phyloP scores from a whole-genome alignment of 1,140 invertebrate genomes.

The Trichogramma pretiosum region DNA sequence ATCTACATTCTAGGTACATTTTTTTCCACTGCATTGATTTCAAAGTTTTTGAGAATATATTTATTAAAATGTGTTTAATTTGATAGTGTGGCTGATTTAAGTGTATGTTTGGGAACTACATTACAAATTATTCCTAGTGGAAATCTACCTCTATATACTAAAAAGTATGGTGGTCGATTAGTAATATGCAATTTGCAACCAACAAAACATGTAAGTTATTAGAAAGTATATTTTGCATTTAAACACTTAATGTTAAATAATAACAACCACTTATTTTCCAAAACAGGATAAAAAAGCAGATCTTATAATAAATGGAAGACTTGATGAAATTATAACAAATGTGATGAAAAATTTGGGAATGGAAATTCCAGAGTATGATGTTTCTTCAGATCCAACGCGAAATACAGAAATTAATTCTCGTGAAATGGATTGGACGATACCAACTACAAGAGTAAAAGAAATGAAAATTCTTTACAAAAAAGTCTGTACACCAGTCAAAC shows the following conservation, averaged over 20 bases:
- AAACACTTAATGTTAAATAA: too few species aligned
- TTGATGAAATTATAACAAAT: constrained; percentile 74
- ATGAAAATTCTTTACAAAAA: constrained; percentile 49
- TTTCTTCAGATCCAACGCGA: constrained; percentile 59
- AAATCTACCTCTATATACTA: constrained; percentile 80
- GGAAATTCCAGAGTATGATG: constrained; percentile 62
- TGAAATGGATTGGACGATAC: constrained; percentile 54
- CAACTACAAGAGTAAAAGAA: constrained; percentile 43
- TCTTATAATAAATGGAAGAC: constrained; percentile 80
- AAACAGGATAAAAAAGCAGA: constrained; percentile 84
- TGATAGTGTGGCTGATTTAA: constrained; percentile 77
- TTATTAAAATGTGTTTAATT: neutral
- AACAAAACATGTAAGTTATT: constrained; percentile 82
- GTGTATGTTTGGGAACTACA: constrained; percentile 90
- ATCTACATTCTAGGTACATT: constrained; percentile 76
- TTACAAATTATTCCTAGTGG: constrained; percentile 96
- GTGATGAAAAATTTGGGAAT: constrained; percentile 66
- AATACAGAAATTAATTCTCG: constrained; percentile 33
- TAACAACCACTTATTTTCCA: constrained; percentile 6
- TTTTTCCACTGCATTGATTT: constrained; percentile 10
- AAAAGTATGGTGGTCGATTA: constrained; percentile 80
- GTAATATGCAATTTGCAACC: constrained; percentile 95
- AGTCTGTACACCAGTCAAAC: constrained; percentile 41
- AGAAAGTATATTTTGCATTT: too few species aligned
- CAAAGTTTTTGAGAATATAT: constrained; percentile 6